Percentiles rank a stretch among this genome's conserved stretches.
These are phyloP conservation scores for Eupithecia inturbata DNA, from an alignment of 2,888 invertebrate species.

Conservation along the genomic window DNA sequence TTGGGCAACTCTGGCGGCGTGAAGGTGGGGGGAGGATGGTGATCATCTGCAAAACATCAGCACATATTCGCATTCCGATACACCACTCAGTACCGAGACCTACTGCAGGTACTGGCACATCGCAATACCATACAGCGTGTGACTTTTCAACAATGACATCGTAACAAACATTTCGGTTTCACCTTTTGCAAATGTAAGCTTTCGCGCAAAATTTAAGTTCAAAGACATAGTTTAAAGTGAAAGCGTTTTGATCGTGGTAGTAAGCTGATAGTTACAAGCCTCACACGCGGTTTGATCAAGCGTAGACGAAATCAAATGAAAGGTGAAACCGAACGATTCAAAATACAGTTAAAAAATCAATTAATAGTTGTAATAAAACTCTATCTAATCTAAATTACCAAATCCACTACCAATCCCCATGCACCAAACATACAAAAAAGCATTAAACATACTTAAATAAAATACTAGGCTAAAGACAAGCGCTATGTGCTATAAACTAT, in stretches of 20 bases:
- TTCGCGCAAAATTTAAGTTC: slow-evolving; percentile 30
- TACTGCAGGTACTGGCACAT: slow-evolving; percentile 70
- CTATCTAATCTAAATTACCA: slow-evolving; percentile 47
- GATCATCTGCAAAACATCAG: slow-evolving; percentile 97
- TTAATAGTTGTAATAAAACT: slow-evolving; percentile 46
- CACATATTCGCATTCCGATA: slow-evolving; percentile 86
- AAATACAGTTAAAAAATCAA: slow-evolving; percentile 52
- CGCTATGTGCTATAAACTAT: slow-evolving; percentile 62
- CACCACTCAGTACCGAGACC: slow-evolving; percentile 77
- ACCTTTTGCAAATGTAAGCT: slow-evolving; percentile 51
- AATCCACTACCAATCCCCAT: slow-evolving; percentile 66
- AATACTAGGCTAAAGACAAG: slow-evolving; percentile 67
- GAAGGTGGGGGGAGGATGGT: slow-evolving; percentile 98
- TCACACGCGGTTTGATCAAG: slow-evolving; percentile 39
- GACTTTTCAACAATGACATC: slow-evolving; percentile 53
- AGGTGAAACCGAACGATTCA: slow-evolving; percentile 62
- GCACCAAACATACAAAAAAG: slow-evolving; percentile 66
- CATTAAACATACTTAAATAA: slow-evolving; percentile 57
- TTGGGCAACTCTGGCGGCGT: slow-evolving; percentile 99
- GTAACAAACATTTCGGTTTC: slow-evolving; percentile 55
- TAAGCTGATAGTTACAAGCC: slow-evolving; percentile 44
- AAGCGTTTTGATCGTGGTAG: slow-evolving; percentile 40
- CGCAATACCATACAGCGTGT: slow-evolving; percentile 70
- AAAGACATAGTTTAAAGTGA: slow-evolving; percentile 27
- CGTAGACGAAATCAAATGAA: slow-evolving; percentile 40